Conservation (phyloP, 2,888 invertebrate species). For the Ferrisia virgata region DNA sequence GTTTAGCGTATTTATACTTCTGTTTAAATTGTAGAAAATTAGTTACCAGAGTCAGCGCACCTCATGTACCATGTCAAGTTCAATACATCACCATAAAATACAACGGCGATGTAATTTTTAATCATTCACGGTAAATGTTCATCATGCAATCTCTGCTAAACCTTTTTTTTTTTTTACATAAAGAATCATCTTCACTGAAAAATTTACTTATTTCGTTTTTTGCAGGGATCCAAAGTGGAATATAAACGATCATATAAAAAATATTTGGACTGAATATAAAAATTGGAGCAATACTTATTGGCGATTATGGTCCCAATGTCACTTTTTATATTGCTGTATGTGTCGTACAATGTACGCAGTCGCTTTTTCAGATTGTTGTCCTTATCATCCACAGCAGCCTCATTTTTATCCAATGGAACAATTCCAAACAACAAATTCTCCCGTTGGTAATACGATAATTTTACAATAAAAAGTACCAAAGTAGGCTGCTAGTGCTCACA, state of each 20-base stretch:
- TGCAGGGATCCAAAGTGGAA: constrained; percentile 74
- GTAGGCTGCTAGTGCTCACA: not conserved
- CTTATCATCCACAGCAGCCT: constrained; percentile 73
- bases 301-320: constrained; percentile 88
- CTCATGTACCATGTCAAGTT: constrained; percentile 41
- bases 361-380: constrained; percentile 63
- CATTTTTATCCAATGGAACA: constrained; percentile 73
- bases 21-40: constrained; percentile 43
- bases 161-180: too few species aligned
- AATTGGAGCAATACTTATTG: constrained; percentile 91
- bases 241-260: constrained; percentile 73
- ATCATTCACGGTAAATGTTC: constrained; percentile 31
- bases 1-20: constrained; percentile 67
- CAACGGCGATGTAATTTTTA: constrained; percentile 40
- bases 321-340: constrained; percentile 75
- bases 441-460: constrained; percentile 61
- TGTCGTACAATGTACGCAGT: constrained; percentile 76
- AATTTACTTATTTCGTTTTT: too few species aligned
- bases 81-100: constrained; percentile 40
- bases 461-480: not conserved
- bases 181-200: too few species aligned
- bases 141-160: not conserved
- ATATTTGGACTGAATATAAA: constrained; percentile 72
- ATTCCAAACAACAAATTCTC: constrained; percentile 63
- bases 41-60: constrained; percentile 17